A percentile compares a stretch with the other conserved stretches of the same genome.
phyloP scores from a whole-genome alignment of 1,140 invertebrate species.

The Orius insidiosus region DNA sequence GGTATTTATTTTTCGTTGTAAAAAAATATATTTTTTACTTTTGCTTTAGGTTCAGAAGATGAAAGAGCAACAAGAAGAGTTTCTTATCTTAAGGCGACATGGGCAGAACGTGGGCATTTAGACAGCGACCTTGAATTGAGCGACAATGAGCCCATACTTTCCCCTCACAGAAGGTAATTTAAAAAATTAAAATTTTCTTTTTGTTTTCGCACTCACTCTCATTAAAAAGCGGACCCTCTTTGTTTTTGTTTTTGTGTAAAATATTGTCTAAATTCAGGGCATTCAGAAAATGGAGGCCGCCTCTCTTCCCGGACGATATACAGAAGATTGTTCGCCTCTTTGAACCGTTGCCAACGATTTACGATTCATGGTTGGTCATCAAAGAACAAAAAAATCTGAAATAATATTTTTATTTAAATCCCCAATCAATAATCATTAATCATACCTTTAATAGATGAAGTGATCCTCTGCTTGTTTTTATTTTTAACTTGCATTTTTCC shows the following conservation, averaged over 20 bases:
- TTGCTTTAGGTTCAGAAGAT: constrained; percentile 43
- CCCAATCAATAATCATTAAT: no score
- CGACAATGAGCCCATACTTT: constrained; percentile 32
- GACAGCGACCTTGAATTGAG: constrained; percentile 47
- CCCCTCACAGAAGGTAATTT: constrained; percentile 38
- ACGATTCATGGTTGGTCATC: constrained; percentile 8
- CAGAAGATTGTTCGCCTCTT: constrained; percentile 52
- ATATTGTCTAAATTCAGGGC: constrained; percentile 9
- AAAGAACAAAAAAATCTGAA: no score
- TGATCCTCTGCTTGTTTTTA: neutral
- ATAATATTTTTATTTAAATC: no score
- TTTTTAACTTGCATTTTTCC: neutral
- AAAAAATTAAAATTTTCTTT: constrained; percentile 2
- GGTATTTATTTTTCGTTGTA: no score
- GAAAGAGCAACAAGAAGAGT: constrained; percentile 69
- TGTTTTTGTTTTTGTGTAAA: constrained; percentile 7
- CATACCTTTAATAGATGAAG: neutral
- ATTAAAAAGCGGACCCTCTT: neutral
- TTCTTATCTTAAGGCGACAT: constrained; percentile 79
- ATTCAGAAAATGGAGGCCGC: constrained; percentile 36
- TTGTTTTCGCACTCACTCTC: constrained; percentile 2
- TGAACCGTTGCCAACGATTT: constrained; percentile 27
- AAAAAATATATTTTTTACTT: neutral
- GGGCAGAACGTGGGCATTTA: constrained; percentile 46
- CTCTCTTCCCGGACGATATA: constrained; percentile 53